Conservation (phyloP, 64 coral and sea anemone genomes). For the Montipora cactus region DNA sequence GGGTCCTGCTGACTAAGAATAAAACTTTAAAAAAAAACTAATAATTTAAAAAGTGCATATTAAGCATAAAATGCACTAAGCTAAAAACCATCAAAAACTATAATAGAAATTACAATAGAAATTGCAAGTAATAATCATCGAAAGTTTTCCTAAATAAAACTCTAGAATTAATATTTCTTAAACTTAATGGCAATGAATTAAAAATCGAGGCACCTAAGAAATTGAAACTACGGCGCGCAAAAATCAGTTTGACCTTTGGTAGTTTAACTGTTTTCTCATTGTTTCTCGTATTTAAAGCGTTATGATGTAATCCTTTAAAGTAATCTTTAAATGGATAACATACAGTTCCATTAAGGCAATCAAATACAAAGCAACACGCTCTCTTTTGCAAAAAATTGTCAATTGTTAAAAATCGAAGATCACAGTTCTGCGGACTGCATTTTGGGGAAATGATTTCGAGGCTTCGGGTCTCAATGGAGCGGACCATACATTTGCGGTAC, state of each 20-base stretch:
- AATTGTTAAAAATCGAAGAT: slow-evolving; percentile 3
- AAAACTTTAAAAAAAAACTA: too few species aligned
- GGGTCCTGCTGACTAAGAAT: background rate
- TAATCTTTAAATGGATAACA: slow-evolving; percentile 56
- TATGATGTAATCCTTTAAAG: slow-evolving; percentile 34
- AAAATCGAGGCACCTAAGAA: slow-evolving; percentile 60
- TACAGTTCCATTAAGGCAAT: slow-evolving; percentile 42
- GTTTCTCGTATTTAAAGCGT: slow-evolving; percentile 52
- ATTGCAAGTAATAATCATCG: slow-evolving; percentile 56
- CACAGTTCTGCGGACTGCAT: background rate
- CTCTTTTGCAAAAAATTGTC: slow-evolving; percentile 51
- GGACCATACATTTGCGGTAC: slow-evolving; percentile 42
- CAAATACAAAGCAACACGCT: slow-evolving; percentile 49
- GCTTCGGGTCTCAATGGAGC: slow-evolving; percentile 45
- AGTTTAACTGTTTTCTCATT: slow-evolving; percentile 43
- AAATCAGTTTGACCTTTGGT: slow-evolving; percentile 47
- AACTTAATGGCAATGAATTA: slow-evolving; percentile 34
- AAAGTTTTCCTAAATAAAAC: slow-evolving; percentile 54
- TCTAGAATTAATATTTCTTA: slow-evolving; percentile 56
- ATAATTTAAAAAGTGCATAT: background rate
- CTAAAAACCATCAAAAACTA: background rate
- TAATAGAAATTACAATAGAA: slow-evolving; percentile 13
- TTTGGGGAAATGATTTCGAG: slow-evolving; percentile 35
- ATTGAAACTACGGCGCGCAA: slow-evolving; percentile 58
- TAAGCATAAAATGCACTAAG: background rate